These are phyloP conservation scores for Vulpes lagopus DNA, from an alignment of 2,113 vertebrate genomes.

Conservation along the genomic window DNA sequence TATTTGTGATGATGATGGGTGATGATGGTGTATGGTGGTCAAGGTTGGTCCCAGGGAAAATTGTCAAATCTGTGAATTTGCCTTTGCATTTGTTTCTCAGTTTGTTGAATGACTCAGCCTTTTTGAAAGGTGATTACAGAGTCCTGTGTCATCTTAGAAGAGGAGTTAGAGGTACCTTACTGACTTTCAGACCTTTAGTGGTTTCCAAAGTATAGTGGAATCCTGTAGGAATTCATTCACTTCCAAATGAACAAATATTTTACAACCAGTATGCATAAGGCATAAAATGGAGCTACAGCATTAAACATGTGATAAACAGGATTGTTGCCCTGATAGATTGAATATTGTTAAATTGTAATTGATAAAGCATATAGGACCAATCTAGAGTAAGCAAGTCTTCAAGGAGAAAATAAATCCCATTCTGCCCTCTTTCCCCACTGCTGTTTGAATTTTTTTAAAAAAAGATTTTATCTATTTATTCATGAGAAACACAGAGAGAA, in stretches of 20 bases:
- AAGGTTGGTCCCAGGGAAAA: neutral
- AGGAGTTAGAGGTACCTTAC: constrained; percentile 11
- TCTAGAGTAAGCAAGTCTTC: neutral
- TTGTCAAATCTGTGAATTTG: neutral
- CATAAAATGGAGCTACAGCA: neutral
- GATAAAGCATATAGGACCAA: neutral
- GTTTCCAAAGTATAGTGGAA: constrained; percentile 9
- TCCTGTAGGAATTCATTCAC: neutral
- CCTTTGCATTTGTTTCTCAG: constrained; percentile 8
- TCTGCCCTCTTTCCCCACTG: neutral
- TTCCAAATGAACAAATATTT: constrained; percentile 17
- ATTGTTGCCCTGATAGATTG: neutral
- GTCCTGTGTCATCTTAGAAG: neutral
- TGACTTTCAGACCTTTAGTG: neutral
- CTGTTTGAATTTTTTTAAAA: too few species aligned
- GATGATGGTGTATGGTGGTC: neutral
- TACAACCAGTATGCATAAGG: neutral
- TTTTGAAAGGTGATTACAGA: neutral
- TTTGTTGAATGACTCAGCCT: neutral
- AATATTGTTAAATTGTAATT: constrained; percentile 8
- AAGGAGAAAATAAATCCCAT: neutral
- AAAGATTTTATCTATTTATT: too few species aligned
- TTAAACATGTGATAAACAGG: neutral
- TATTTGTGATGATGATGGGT: neutral
- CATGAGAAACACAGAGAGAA: too few species aligned